Base-by-base conservation (phyloP, 2,797 vertebrate genomes). In the Aldrovandia affinis region DNA sequence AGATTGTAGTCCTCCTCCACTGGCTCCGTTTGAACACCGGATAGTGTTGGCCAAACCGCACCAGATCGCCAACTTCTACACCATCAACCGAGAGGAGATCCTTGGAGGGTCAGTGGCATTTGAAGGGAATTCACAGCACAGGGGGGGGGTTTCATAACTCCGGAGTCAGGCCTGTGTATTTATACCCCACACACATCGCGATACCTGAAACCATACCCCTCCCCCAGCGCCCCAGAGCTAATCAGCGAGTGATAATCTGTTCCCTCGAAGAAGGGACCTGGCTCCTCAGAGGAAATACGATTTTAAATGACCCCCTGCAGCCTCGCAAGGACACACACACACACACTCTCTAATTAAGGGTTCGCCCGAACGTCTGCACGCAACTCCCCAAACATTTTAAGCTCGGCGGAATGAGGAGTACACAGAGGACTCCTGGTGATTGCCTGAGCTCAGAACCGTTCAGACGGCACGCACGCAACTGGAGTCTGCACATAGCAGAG, bases 1-100 rank as follows among this genome's bases (percentile, higher is more conserved):
- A 99, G 98, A 96, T 85, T 93, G 91, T 1, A 90, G 87, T 78
- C 94, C 92, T 5, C 94, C 96, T 25, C 96, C 96, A 5, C 84
- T 96, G 0, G 98, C 98, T 9, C 98, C 98, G 3, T 99, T 99
- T 78, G 96, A 96, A 88, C 98, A 99, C 87, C 96, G 97, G 81
- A 96, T 99, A 8, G 97, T 99, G 86, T 96, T 95, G 42, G 93
- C 98, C 85, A 99, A 96, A 91, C 94, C 95, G 78, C 92, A 95
- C 79, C 95, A 95, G 65, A 95, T 99, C 54, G 93, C 90, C 87
- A 95, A 90, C 87, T 96, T 95, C 50, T 99, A 99, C 85, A 94
- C 94, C 0, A 97, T 99, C 92, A 96, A 96, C 88, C 92, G 93
- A 86, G 93, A 96, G 0, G 97, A 98, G 87, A 93, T 99, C 86